Percentiles rank a stretch among this genome's conserved stretches.
These are phyloP conservation scores for Hyla sarda DNA, from an alignment of 2,113 vertebrate species.

Conservation along the genomic window DNA sequence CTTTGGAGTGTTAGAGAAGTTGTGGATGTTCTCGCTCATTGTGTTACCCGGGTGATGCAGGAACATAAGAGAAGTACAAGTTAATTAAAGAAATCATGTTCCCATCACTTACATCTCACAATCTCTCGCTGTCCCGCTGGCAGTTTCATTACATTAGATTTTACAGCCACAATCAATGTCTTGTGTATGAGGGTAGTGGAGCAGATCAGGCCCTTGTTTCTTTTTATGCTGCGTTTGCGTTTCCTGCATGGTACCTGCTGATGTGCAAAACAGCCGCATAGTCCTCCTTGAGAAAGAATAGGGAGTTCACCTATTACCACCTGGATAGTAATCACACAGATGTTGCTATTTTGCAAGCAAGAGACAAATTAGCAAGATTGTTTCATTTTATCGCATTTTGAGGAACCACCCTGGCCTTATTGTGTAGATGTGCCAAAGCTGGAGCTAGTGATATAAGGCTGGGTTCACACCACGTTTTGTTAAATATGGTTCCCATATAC, in stretches of 20 bases:
- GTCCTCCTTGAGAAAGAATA: neutral
- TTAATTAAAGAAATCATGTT: constrained; percentile 30
- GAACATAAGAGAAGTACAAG: neutral
- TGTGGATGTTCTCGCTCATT: neutral
- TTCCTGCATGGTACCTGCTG: neutral
- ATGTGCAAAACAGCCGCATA: neutral
- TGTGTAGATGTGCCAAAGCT: neutral
- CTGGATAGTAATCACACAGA: neutral
- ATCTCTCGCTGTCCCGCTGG: neutral
- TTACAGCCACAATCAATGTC: constrained; percentile 42
- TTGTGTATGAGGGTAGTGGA: neutral
- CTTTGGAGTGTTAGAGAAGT: neutral
- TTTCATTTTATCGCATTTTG: neutral
- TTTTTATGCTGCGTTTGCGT: neutral
- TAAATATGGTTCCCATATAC: too few species aligned
- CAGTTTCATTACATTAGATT: constrained; percentile 43
- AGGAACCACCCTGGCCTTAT: neutral
- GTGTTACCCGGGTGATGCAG: neutral
- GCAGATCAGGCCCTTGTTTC: neutral
- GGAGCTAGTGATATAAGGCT: too few species aligned
- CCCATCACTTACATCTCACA: constrained; percentile 5
- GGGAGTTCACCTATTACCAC: neutral
- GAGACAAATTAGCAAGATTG: neutral
- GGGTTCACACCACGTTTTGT: too few species aligned
- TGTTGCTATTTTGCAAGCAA: neutral